Percentiles rank a stretch among this genome's conserved stretches.
Evolutionary conservation across 2,113 vertebrate genomes (phyloP).

Genomic region (Hydropotes inermis): DNA sequence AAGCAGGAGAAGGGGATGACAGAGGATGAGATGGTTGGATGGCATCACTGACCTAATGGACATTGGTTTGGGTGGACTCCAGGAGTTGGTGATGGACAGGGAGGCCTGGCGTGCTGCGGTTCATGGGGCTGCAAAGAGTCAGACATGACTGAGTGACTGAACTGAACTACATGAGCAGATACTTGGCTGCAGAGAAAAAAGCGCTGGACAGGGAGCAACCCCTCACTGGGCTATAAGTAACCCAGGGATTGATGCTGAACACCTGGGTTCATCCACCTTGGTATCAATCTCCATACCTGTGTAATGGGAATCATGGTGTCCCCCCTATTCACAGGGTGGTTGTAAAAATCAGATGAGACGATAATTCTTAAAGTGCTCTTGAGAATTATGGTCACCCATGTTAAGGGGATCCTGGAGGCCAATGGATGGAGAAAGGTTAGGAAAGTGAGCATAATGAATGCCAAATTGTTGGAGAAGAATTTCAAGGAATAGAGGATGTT

Average conservation of each 20-base stretch:
- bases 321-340: neutral
- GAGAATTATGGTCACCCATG: neutral
- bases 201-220: neutral
- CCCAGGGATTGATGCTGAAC: neutral
- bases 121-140: no score
- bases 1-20: no score
- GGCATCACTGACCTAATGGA: no score
- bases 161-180: neutral
- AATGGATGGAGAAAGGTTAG: neutral
- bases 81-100: no score
- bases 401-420: neutral
- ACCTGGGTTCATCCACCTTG: neutral
- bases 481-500: neutral
- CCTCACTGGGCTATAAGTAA: neutral
- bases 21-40: no score
- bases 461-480: neutral
- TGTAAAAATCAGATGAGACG: neutral
- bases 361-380: neutral
- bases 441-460: neutral
- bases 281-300: neutral
- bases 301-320: neutral
- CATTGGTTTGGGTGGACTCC: no score
- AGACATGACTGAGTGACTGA: no score
- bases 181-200: neutral
- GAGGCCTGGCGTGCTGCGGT: no score